phyloP scores from a whole-genome alignment of 1,140 invertebrate genomes.

The Aphaenogaster ashmeadi region DNA sequence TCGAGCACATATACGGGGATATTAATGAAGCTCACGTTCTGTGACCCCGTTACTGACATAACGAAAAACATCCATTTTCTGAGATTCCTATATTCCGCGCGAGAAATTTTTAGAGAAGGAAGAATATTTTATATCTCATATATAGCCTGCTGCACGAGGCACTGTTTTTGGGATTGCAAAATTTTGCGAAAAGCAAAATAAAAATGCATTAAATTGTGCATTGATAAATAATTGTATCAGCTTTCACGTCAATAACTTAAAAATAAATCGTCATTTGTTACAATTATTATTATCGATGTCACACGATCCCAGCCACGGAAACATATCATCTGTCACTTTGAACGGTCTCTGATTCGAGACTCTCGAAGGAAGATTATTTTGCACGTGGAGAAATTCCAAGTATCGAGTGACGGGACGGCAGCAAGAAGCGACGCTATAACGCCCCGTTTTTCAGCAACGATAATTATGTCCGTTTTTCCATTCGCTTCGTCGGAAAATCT shows the following conservation, averaged over 20 bases:
- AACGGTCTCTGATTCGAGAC: not conserved
- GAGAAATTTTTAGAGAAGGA: not conserved
- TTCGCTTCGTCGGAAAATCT: conserved; percentile 50
- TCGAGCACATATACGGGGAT: not conserved
- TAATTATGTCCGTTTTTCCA: conserved; percentile 60
- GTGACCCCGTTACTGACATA: no score
- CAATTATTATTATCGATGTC: not conserved
- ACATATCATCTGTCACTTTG: conserved; percentile 15
- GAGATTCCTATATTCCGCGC: not conserved
- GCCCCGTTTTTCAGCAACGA: conserved; percentile 50
- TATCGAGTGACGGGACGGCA: conserved; percentile 35
- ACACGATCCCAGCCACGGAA: not conserved
- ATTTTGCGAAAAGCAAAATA: not conserved
- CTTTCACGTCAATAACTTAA: not conserved
- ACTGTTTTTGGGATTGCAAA: not conserved
- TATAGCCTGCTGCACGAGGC: not conserved
- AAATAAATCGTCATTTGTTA: not conserved
- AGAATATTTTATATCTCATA: not conserved
- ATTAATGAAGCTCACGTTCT: not conserved
- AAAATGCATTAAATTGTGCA: not conserved
- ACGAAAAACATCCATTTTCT: not conserved
- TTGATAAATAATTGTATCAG: not conserved
- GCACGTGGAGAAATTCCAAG: conserved; percentile 22
- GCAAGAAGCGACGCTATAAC: conserved; percentile 24
- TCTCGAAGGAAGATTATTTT: conserved; percentile 14